These are phyloP conservation scores for Saguinus midas DNA, from an alignment of 2,113 vertebrate genomes.

Conservation along the genomic window DNA sequence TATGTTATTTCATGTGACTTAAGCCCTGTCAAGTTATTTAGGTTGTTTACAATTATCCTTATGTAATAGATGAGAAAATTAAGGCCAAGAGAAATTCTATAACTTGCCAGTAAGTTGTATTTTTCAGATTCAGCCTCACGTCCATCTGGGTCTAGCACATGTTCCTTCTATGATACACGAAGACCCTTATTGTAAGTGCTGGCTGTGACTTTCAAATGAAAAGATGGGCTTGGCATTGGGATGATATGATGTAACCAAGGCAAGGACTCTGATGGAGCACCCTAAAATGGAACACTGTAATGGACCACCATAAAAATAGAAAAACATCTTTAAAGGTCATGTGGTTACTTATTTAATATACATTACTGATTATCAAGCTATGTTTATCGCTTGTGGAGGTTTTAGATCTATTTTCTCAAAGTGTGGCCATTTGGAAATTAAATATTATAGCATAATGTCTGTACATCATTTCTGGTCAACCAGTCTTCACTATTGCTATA, in stretches of 20 bases:
- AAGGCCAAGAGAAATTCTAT: not conserved
- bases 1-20: not conserved
- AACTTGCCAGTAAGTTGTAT: not conserved
- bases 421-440: not conserved
- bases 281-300: not conserved
- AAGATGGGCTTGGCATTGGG: not conserved
- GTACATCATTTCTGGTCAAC: not conserved
- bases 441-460: not conserved
- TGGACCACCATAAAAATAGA: not conserved
- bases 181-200: not conserved
- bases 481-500: not conserved
- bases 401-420: slow-evolving; percentile 26
- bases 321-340: not conserved
- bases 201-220: not conserved
- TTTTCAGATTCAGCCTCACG: not conserved
- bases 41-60: not conserved
- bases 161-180: not conserved
- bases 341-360: not conserved
- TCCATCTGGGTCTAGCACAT: not conserved
- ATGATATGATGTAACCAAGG: not conserved
- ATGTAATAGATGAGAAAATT: not conserved
- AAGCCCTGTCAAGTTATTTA: not conserved
- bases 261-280: not conserved
- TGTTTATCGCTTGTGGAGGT: not conserved
- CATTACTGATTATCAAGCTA: not conserved